Evolutionary conservation across 1,140 invertebrate species (phyloP), one percentile per base, ranked within the genome.

Genomic region (Dryas iulia): DNA sequence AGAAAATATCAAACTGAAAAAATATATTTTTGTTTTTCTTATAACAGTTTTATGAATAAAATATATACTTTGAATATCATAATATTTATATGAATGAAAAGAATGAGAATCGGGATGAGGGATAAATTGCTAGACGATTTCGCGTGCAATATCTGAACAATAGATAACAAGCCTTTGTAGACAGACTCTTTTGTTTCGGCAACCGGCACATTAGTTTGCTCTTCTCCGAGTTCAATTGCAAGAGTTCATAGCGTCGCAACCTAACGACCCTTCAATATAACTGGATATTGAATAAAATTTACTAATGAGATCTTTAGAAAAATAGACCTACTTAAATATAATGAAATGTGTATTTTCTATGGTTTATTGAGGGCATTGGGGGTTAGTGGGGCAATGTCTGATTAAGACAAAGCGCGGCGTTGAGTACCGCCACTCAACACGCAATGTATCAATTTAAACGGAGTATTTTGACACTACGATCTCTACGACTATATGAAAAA

Each of bases 151-250:
- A 31, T 30, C 52, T 21, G 30, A 56, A 63, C 52, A 63, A 63
- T 63, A 54, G 52, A 54, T 54, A 63, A 63, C 47, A 28, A 56
- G 61, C 14, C 61, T 63, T 56, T 63, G 52, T 56, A 54, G 56
- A 26, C 53, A 56, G 58, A 59, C 59, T 47, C 61, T 33, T 63
- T 63, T 63, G 61, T 63, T 63, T 63, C 52, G 52, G 28, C 26
- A 63, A 63, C 28, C 30, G 52, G 25, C 7, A 23, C 24, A 62
- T 62, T 53, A 31, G 26, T 30, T 63, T 54, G 23, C 23, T 53
- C 60, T 56, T 62, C 60, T 31, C 31, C 23, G 28, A 54, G 52
- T 31, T 56, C 61, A 63, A 54, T 54, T 33, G 26, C 10, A 54
- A 54, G 52, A 56, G 23, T 56, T 56, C 24, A 21, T 56, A 56